Evolutionary conservation across 2,888 invertebrate genomes (phyloP).

Genomic region (Leuctra nigra): DNA sequence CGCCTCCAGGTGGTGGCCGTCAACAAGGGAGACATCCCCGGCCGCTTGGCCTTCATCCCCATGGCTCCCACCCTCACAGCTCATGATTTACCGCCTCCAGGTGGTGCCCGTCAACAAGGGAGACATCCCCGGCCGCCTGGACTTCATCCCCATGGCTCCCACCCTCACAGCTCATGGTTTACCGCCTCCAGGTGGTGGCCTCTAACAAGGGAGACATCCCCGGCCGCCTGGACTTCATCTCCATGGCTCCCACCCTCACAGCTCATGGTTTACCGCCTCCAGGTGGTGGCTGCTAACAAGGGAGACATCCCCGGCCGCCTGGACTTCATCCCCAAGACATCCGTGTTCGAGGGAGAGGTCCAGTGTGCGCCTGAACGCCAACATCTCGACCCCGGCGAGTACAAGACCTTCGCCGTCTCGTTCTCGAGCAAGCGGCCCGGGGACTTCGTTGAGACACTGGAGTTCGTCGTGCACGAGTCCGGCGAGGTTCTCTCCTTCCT

Average conservation of each 20-base stretch:
- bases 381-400: constrained; percentile 45
- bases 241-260: too few relatives aligned
- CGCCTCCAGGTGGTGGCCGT: constrained; percentile 32
- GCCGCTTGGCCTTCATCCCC: constrained; percentile 45
- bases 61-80: too few relatives aligned
- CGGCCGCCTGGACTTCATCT: constrained; percentile 48
- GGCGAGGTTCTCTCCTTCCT: constrained; percentile 47
- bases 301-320: constrained; percentile 56
- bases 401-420: constrained; percentile 47
- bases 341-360: constrained; percentile 52
- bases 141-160: constrained; percentile 45
- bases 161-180: too few relatives aligned
- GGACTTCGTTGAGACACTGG: constrained; percentile 53
- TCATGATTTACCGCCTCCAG: too few relatives aligned
- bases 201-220: constrained; percentile 49
- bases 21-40: constrained; percentile 51
- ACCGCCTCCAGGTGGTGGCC: constrained; percentile 33
- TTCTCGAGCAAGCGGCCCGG: constrained; percentile 54
- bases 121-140: constrained; percentile 51
- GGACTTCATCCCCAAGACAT: constrained; percentile 41
- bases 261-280: not conserved
- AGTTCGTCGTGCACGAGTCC: constrained; percentile 53
- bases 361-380: constrained; percentile 45
- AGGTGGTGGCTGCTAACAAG: constrained; percentile 35
- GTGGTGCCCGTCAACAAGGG: constrained; percentile 41